Conservation (phyloP, 2,797 vertebrate genomes). For the Urophycis tenuis region DNA sequence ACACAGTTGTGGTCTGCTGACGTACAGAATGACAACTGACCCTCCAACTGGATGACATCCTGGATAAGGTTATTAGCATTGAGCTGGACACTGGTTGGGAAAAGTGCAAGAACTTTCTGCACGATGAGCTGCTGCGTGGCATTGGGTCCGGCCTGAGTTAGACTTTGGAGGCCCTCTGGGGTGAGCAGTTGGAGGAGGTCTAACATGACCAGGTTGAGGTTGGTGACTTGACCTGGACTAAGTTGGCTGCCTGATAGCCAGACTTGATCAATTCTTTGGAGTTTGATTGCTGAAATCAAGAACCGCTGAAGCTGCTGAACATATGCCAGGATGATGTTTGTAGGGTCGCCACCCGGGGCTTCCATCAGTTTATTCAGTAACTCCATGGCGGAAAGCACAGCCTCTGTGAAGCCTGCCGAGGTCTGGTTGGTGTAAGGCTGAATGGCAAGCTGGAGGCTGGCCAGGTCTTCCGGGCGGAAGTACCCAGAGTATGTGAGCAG, state of each 20-base stretch:
- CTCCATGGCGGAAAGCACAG: conserved; percentile 54
- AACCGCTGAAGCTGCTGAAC: conserved; percentile 57
- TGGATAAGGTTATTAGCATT: conserved; percentile 44
- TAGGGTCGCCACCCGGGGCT: conserved; percentile 46
- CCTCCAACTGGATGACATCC: conserved; percentile 49
- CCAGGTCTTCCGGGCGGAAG: conserved; percentile 42
- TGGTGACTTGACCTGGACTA: conserved; percentile 34
- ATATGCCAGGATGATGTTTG: conserved; percentile 49
- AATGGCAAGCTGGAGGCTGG: conserved; percentile 42
- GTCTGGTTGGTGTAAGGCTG: conserved; percentile 58
- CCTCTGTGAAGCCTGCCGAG: conserved; percentile 46
- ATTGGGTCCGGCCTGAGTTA: conserved; percentile 47
- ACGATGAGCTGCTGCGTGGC: conserved; percentile 47
- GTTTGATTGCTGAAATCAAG: conserved; percentile 39
- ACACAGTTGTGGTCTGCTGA: conserved; percentile 52
- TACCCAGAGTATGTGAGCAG: conserved; percentile 55
- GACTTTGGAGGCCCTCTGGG: conserved; percentile 44
- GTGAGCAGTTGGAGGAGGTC: conserved; percentile 56
- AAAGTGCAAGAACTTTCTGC: conserved; percentile 40
- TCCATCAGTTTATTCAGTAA: conserved; percentile 46
- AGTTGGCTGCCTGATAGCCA: conserved; percentile 34
- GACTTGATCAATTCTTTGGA: conserved; percentile 36
- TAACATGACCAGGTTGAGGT: conserved; percentile 35
- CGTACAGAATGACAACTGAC: conserved; percentile 45
- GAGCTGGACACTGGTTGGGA: conserved; percentile 48